phyloP scores from a whole-genome alignment of 2,113 vertebrate species.

The Rhombomys opimus region DNA sequence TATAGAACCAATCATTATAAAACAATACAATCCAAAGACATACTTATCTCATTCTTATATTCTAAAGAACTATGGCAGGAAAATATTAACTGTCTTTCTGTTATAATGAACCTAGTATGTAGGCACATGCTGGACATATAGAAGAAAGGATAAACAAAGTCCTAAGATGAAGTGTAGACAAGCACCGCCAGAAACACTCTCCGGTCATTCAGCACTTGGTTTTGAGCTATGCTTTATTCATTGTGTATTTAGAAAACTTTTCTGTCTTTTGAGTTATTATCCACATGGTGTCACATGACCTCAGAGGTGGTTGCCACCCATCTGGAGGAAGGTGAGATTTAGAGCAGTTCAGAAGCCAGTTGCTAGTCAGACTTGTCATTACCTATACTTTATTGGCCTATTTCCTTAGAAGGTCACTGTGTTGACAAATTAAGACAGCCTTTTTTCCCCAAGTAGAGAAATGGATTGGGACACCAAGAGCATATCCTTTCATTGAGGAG shows the following conservation, averaged over 20 bases:
- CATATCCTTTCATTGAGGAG: background rate
- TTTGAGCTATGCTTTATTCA: background rate
- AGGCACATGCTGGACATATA: background rate
- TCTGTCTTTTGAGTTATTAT: background rate
- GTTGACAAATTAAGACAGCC: background rate
- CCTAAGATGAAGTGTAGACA: no score
- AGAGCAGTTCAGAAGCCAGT: background rate
- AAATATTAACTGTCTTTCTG: background rate
- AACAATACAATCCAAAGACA: background rate
- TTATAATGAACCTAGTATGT: background rate
- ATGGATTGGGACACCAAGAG: background rate
- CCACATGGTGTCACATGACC: background rate
- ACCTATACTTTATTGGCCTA: background rate
- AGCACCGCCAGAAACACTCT: no score
- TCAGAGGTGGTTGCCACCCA: background rate
- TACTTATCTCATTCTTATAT: background rate
- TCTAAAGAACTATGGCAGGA: background rate
- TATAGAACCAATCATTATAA: background rate
- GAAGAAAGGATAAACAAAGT: background rate
- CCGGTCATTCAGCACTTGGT: background rate
- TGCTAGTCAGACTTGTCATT: background rate
- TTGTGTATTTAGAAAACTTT: background rate
- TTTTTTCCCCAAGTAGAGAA: background rate
- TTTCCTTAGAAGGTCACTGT: background rate
- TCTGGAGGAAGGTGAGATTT: no score